Conservation (phyloP, 2,888 invertebrate genomes). For the Odiellus spinosus region DNA sequence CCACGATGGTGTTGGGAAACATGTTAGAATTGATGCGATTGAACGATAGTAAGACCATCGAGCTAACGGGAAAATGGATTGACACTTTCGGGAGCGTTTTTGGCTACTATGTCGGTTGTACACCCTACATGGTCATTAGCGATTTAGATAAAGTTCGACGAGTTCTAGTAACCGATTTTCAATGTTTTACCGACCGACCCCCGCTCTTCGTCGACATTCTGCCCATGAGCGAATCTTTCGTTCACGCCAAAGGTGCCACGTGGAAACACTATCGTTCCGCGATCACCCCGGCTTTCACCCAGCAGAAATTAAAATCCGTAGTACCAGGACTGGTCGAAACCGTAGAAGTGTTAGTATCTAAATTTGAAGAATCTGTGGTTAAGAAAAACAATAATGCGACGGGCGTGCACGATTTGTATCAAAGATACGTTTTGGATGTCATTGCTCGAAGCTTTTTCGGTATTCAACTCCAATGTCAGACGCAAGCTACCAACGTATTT, state of each 20-base stretch:
- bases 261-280: conserved; percentile 18
- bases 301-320: conserved; percentile 6
- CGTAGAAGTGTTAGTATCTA: too few relatives aligned
- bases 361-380: too few relatives aligned
- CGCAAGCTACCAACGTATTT: too few relatives aligned
- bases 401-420: too few relatives aligned
- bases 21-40: not conserved
- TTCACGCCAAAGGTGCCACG: conserved; percentile 6
- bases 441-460: too few relatives aligned
- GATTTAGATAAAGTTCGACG: conserved; percentile 18
- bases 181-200: conserved; percentile 24
- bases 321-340: too few relatives aligned
- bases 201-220: conserved; percentile 8
- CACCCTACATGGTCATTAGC: conserved; percentile 4
- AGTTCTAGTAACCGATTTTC: conserved; percentile 24
- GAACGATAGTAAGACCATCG: not conserved
- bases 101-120: conserved; percentile 9
- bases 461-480: too few relatives aligned
- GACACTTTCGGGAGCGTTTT: conserved; percentile 9
- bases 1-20: not conserved
- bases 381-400: too few relatives aligned
- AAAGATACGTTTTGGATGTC: too few relatives aligned
- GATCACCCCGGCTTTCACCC: conserved; percentile 18
- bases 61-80: conserved; percentile 6
- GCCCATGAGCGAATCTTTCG: conserved; percentile 10